Evolutionary conservation across 30 jellyfish, hydroid and myxozoan genomes (phyloP), one percentile per base, ranked within the genome.

Genomic region (Hydra vulgaris): DNA sequence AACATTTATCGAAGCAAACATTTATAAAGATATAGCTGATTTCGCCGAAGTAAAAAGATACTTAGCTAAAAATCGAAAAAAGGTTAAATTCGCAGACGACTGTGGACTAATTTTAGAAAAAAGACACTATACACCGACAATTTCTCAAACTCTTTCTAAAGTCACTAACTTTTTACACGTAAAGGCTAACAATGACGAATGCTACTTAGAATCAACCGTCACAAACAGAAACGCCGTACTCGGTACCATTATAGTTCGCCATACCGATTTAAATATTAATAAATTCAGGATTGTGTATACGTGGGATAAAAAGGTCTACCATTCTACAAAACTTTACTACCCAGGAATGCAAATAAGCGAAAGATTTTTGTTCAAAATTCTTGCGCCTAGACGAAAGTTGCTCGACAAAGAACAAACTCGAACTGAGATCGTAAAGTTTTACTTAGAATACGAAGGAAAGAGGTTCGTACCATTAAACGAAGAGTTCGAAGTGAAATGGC

Each of bases 71-170:
- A 75, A 53, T n/a, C 54, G 21, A 8, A 76, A 76, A 53, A 25
- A 76, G 18, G 85, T 78, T 1, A 40, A 61, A 17, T 78, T 78
- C 3, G 85, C 85, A 15, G 85, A 78, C 53, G 85, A 78, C 18
- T 61, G 79, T 78, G 85, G 85, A 5, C 54, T 20, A 22, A 18
- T 78, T 27, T 61, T 78, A 18, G 85, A 20, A 23, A 27, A 40
- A 18, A 23, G 19, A 53, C 79, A 54, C 5, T 54, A 4, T 52
- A 15, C 78, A 20, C 80, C 27, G n/a, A 53, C 40, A 12, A 19
- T 53, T 20, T n/a, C 76, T 20, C 76, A 54, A 78, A 78, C 66
- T n/a, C 54, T 78, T 8, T 78, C 85, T 19, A 78, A 78, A 61
- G 53, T 78, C 15, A 21, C 85, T 20, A 78, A 78, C 82, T 78